A percentile compares a stretch with the other conserved stretches of the same genome.
phyloP scores from a whole-genome alignment of 2,888 invertebrate species.

The Eledona agricola region DNA sequence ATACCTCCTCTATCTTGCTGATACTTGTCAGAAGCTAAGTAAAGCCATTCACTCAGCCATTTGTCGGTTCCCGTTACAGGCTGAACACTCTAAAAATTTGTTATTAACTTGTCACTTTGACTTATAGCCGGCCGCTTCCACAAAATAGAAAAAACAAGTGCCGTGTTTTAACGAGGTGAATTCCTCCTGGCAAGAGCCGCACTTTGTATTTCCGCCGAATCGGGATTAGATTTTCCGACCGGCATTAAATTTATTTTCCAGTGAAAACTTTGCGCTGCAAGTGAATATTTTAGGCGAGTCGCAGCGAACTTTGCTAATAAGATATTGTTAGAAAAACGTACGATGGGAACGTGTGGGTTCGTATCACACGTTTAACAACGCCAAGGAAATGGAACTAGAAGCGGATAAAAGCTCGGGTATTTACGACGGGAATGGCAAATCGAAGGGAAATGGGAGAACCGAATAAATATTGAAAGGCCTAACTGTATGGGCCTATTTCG shows the following conservation, averaged over 20 bases:
- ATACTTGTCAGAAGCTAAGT: constrained; percentile 44
- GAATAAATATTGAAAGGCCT: constrained; percentile 51
- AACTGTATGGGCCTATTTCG: constrained; percentile 32
- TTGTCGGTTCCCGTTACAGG: constrained; percentile 37
- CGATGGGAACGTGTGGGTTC: constrained; percentile 46
- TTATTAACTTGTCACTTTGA: constrained; percentile 37
- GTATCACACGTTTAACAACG: constrained; percentile 49
- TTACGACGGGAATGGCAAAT: constrained; percentile 48
- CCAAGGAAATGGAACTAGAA: constrained; percentile 46
- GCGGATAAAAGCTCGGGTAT: constrained; percentile 48
- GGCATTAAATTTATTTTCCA: constrained; percentile 14
- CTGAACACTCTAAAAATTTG: constrained; percentile 28
- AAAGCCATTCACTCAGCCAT: constrained; percentile 42
- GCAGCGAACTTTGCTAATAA: constrained; percentile 48
- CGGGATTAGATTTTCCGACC: background rate
- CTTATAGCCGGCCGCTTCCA: no score
- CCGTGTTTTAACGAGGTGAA: no score
- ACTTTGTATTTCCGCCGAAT: no score
- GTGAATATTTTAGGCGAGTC: constrained; percentile 42
- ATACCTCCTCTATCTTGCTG: constrained; percentile 43
- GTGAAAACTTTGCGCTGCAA: constrained; percentile 18
- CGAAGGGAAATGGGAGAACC: constrained; percentile 48
- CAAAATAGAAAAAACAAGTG: no score
- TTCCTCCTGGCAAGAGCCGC: background rate
- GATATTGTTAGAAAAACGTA: constrained; percentile 51